These are phyloP conservation scores for Yoshiicerus persimilis DNA, from an alignment of 1,140 invertebrate genomes.

Conservation along the genomic window DNA sequence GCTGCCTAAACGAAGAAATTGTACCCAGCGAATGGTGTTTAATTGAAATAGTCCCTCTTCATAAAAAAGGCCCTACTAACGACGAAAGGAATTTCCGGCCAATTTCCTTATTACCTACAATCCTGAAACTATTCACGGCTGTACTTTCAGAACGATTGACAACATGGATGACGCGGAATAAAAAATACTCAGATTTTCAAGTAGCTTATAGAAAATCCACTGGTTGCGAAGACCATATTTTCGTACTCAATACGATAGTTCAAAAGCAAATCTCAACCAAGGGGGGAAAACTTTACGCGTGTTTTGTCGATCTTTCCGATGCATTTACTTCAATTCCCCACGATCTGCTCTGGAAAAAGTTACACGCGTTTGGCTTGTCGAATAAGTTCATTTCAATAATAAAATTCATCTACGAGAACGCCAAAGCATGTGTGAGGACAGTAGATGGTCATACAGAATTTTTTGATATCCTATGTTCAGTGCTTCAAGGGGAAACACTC, in stretches of 20 bases:
- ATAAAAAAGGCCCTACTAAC: not conserved
- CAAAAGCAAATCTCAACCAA: not conserved
- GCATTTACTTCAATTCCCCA: no score
- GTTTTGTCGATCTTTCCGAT: no score
- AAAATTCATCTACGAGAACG: no score
- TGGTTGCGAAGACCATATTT: no score
- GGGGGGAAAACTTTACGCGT: constrained; percentile 21
- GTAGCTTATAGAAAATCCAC: no score
- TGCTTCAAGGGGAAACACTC: constrained; percentile 49
- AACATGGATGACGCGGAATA: not conserved
- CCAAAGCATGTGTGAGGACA: not conserved
- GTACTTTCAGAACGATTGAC: not conserved
- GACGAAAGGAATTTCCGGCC: not conserved
- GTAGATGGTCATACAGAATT: not conserved
- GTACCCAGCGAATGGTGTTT: no score
- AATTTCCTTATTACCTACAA: not conserved
- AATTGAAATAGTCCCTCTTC: not conserved
- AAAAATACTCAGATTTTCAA: constrained; percentile 44
- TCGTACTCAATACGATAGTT: constrained; percentile 37
- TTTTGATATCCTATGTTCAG: no score
- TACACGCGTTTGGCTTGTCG: constrained; percentile 13
- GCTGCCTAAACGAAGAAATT: no score
- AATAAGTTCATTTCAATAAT: not conserved
- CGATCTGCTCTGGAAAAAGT: constrained; percentile 5
- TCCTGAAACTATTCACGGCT: not conserved